These are phyloP conservation scores for Phoebastria nigripes DNA, from an alignment of 2,797 vertebrate genomes.

Conservation along the genomic window DNA sequence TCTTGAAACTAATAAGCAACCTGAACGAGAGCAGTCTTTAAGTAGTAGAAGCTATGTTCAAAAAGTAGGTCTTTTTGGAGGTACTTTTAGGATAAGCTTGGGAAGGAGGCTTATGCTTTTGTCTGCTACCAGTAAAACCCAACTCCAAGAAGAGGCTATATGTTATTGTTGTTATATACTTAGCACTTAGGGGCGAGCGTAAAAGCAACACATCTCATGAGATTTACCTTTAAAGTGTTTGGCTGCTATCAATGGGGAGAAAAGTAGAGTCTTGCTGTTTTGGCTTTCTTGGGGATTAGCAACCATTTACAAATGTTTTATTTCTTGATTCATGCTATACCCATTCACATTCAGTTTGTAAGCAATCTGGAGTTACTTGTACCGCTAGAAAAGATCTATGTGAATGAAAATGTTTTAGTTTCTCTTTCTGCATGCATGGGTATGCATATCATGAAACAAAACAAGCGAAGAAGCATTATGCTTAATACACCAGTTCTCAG, in stretches of 20 bases:
- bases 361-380: background rate
- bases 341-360: background rate
- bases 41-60: background rate
- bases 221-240: background rate
- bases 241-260: background rate
- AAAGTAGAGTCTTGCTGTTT: background rate
- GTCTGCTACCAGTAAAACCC: background rate
- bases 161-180: background rate
- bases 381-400: background rate
- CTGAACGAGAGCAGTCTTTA: background rate
- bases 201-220: background rate
- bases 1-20: background rate
- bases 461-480: background rate
- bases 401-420: background rate
- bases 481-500: background rate
- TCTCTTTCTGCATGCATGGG: background rate
- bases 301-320: background rate
- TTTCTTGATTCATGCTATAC: background rate
- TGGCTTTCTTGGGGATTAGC: background rate
- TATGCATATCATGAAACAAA: background rate
- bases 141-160: background rate
- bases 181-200: fast-evolving
- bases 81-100: background rate
- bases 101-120: background rate
- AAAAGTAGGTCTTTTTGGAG: background rate